phyloP scores from a whole-genome alignment of 2,113 vertebrate genomes.

The Platysternon megacephalum region DNA sequence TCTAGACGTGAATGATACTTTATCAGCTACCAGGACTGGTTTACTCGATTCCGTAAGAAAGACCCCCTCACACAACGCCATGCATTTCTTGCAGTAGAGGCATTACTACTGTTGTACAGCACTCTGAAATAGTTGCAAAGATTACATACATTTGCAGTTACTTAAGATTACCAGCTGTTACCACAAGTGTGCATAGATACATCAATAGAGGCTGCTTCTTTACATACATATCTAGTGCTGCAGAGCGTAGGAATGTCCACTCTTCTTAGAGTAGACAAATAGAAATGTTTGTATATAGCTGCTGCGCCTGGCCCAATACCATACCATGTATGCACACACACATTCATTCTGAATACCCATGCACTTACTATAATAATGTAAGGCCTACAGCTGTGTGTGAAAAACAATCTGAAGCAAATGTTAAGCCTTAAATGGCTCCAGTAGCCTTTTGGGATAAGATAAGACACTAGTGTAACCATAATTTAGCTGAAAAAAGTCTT shows the following conservation, averaged over 20 bases:
- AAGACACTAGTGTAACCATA: fast-evolving
- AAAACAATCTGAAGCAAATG: not conserved
- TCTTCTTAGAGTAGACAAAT: not conserved
- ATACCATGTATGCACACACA: not conserved
- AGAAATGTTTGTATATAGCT: no score
- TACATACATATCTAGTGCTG: not conserved
- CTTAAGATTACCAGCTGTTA: fast-evolving
- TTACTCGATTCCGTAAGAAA: not conserved
- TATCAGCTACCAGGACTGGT: not conserved
- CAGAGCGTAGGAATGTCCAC: not conserved
- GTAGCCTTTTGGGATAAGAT: not conserved
- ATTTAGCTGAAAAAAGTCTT: not conserved
- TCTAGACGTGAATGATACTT: not conserved
- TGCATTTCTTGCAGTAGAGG: not conserved
- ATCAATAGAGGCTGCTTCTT: not conserved
- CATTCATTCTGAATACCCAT: fast-evolving
- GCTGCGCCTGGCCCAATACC: not conserved
- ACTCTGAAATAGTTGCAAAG: fast-evolving
- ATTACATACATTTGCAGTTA: not conserved
- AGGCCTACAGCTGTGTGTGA: not conserved
- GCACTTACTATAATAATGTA: fast-evolving
- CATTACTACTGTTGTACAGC: not conserved
- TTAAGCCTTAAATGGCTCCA: not conserved
- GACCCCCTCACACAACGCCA: fast-evolving
- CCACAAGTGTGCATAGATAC: not conserved